phyloP scores from a whole-genome alignment of 1,140 invertebrate genomes.

The Aricia agestis region DNA sequence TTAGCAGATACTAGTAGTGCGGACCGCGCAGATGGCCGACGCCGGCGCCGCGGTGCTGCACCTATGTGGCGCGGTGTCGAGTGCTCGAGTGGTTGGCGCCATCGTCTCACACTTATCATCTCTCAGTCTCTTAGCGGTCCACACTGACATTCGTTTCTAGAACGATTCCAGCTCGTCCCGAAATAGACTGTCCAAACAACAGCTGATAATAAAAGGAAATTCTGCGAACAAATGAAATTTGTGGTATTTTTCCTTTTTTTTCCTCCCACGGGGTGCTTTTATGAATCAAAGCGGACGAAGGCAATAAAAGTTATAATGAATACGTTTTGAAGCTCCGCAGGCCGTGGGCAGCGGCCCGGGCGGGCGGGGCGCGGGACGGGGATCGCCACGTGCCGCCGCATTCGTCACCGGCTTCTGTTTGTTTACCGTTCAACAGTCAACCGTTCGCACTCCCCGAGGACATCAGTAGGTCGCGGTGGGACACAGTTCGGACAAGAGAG shows the following conservation, averaged over 20 bases:
- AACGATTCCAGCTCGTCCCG: neutral
- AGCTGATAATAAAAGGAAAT: neutral
- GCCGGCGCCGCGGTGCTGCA: neutral
- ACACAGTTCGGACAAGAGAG: too few relatives aligned
- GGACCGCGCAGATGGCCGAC: too few relatives aligned
- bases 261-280: neutral
- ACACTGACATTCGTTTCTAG: neutral
- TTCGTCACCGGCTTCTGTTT: too few relatives aligned
- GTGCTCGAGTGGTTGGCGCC: neutral
- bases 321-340: neutral
- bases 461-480: too few relatives aligned
- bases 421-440: too few relatives aligned
- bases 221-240: neutral
- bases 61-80: neutral
- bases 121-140: too few relatives aligned
- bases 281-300: neutral
- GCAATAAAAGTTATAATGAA: conserved; percentile 3
- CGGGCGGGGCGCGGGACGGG: too few relatives aligned
- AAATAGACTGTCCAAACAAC: neutral
- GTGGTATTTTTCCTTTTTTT: neutral
- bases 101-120: too few relatives aligned
- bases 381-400: too few relatives aligned
- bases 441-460: too few relatives aligned
- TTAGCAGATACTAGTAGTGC: neutral
- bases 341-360: neutral